A percentile compares a stretch with the other conserved stretches of the same genome.
Conservation (phyloP, 1,140 invertebrate genomes). For the Bradynema listronoti region DNA sequence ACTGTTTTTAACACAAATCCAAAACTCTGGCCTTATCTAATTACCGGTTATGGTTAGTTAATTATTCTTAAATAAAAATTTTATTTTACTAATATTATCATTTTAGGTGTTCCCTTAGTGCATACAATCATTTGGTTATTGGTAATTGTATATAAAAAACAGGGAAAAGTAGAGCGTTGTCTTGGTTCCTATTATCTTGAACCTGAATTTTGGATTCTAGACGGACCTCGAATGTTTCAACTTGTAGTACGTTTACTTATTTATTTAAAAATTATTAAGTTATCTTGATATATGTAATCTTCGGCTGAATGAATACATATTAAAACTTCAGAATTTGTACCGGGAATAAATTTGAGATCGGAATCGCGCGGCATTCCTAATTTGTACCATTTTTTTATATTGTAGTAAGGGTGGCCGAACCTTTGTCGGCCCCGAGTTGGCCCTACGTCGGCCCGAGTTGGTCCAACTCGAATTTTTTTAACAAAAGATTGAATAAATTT, state of each 20-base stretch:
- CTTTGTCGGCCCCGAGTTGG: too few species aligned
- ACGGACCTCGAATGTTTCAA: conserved; percentile 52
- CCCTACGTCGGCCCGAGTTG: too few species aligned
- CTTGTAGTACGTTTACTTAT: conserved; percentile 47
- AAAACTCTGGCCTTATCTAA: conserved; percentile 68
- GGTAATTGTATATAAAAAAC: conserved; percentile 49
- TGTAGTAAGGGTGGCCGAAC: too few species aligned
- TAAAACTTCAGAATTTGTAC: too few species aligned
- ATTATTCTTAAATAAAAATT: background rate
- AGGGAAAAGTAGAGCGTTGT: conserved; percentile 54
- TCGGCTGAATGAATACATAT: too few species aligned
- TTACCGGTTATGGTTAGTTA: conserved; percentile 71
- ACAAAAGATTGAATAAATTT: too few species aligned
- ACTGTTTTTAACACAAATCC: conserved; percentile 73
- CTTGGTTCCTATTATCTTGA: conserved; percentile 55
- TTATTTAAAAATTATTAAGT: too few species aligned
- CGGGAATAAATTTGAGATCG: too few species aligned
- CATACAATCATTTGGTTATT: conserved; percentile 50
- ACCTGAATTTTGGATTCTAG: conserved; percentile 57
- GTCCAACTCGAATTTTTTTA: too few species aligned
- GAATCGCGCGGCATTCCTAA: too few species aligned
- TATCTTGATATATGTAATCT: too few species aligned
- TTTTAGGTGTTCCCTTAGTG: conserved; percentile 47
- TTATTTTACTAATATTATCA: background rate
- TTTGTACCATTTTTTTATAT: too few species aligned